phyloP scores from a whole-genome alignment of 2,888 invertebrate species.

The Zygaena filipendulae region DNA sequence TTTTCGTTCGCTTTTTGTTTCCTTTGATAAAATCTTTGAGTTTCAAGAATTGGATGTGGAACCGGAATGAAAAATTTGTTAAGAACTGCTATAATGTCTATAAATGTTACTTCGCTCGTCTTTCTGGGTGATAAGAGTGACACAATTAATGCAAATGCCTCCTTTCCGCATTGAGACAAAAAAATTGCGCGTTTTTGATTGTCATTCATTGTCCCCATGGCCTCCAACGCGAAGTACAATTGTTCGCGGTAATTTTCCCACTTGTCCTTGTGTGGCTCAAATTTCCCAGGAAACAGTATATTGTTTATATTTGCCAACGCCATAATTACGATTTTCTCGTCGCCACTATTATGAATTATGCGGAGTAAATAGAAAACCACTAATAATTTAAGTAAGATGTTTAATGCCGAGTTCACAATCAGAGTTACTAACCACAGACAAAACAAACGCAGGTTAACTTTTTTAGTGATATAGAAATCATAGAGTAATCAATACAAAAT shows the following conservation, averaged over 20 bases:
- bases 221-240: constrained; percentile 5
- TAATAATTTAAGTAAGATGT: too few relatives aligned
- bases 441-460: too few relatives aligned
- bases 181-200: constrained; percentile 5
- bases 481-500: too few relatives aligned
- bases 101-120: constrained; percentile 3
- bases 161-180: constrained; percentile 6
- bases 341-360: constrained; percentile 1
- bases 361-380: too few relatives aligned
- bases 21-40: constrained; percentile 3
- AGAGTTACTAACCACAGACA: too few relatives aligned
- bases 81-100: constrained; percentile 3
- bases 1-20: constrained; percentile 3
- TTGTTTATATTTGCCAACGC: constrained; percentile 1
- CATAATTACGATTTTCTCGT: constrained; percentile 3
- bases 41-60: constrained; percentile 1
- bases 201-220: constrained; percentile 1
- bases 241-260: constrained; percentile 6
- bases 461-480: too few relatives aligned
- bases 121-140: constrained; percentile 3
- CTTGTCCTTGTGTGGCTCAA: constrained; percentile 4
- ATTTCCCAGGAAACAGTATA: constrained; percentile 5
- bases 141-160: constrained; percentile 4
- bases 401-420: too few relatives aligned
- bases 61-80: not conserved